Base-by-base conservation (phyloP, 30 jellyfish, hydroid and myxozoan genomes). In the Rhopilema esculentum region DNA sequence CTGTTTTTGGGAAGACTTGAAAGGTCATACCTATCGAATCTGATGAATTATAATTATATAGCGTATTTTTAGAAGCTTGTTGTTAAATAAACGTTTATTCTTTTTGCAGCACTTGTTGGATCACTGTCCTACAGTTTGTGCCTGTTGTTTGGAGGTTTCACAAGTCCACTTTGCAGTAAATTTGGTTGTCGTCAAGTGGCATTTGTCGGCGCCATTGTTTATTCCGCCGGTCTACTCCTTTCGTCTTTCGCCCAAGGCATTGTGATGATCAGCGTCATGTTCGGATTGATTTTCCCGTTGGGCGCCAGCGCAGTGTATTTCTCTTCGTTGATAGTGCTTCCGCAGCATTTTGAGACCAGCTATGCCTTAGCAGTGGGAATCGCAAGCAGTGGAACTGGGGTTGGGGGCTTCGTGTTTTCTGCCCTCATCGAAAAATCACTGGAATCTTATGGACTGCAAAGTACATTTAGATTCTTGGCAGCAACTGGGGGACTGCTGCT, bases 141-240 rank as follows among this genome's bases (percentile, higher is more conserved):
- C 48, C 79, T 88, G 68, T 88, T 88, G 70, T 88, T 71, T 27
- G 97, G 97, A 9, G 61, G 89, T 75, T 53, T 88, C 16, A 70
- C 92, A 16, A 88, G 97, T 50, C 97, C 97, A 30, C 92, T 88
- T 30, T 78, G 97, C 79, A 76, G 83, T 27, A 79, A 81, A 24
- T 33, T 69, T 24, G 97, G 97, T 1, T 88, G 97, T 74, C 85
- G 97, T 15, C 88, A 88, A 79, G 97, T 88, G 19, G 91, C 97
- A 18, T 57, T 50, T 7, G 73, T 65, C 19, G 97, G 97, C 1
- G 77, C 84, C 26, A 49, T 88, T 20, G 15, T 88, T 0, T 77
- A 77, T 28, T 62, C 88, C 18, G 77, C 80, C 27, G 97, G 97
- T 16, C 90, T 89, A 1, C 51, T 89, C 0, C 90, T 89, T 7